These are phyloP conservation scores for Misgurnus anguillicaudatus DNA, from an alignment of 2,113 vertebrate genomes.

Conservation along the genomic window DNA sequence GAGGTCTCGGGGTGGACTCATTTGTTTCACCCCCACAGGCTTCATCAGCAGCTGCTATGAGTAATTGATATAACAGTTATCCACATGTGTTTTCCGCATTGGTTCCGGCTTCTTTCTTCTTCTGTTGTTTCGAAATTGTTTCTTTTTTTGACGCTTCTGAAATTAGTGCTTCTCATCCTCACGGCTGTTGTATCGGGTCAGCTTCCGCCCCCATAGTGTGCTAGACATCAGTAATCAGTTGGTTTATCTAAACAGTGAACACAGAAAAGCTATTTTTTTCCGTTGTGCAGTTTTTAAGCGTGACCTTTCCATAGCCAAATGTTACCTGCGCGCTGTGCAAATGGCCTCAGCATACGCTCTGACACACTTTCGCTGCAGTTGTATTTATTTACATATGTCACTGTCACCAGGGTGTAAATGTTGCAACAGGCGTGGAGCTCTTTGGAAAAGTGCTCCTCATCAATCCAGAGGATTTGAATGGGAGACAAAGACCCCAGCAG, in stretches of 20 bases:
- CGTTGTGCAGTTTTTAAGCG: background rate
- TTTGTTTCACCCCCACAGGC: background rate
- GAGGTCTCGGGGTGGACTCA: background rate
- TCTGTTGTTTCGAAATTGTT: background rate
- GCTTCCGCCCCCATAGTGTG: background rate
- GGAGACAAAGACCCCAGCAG: background rate
- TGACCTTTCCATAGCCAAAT: conserved; percentile 15
- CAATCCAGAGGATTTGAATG: conserved; percentile 12
- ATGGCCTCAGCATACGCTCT: conserved; percentile 18
- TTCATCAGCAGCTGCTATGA: background rate
- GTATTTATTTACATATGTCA: conserved; percentile 44
- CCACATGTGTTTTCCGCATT: background rate
- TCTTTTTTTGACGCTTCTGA: background rate
- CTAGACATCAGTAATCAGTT: conserved; percentile 7
- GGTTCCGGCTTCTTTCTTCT: background rate
- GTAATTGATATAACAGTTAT: conserved; percentile 21
- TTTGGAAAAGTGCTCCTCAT: conserved; percentile 42
- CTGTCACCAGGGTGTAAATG: conserved; percentile 18
- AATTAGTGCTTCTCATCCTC: conserved; percentile 2
- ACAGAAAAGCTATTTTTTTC: conserved; percentile 2
- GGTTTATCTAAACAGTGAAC: conserved; percentile 9
- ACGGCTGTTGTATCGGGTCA: background rate
- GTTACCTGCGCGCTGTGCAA: background rate
- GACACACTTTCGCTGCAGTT: conserved; percentile 21
- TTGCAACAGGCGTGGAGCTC: conserved; percentile 15